A percentile compares a stretch with the other conserved stretches of the same genome.
Conservation (phyloP, 1,140 invertebrate genomes). For the Protaetia brevitarsis region DNA sequence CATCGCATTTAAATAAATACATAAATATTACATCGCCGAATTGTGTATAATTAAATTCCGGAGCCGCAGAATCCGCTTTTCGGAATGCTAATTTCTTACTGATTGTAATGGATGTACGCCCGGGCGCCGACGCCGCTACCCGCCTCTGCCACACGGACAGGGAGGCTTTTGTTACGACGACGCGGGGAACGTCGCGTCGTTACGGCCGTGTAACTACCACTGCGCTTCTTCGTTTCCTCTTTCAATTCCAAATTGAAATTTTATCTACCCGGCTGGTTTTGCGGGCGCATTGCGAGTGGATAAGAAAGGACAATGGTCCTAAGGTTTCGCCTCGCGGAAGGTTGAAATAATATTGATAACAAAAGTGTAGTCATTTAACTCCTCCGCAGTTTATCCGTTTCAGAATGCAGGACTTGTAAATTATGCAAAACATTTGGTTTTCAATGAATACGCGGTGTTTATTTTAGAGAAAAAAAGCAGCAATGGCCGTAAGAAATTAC, state of each 20-base stretch:
- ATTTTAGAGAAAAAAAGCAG: too few relatives aligned
- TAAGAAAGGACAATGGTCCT: neutral
- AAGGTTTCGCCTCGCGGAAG: neutral
- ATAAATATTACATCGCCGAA: constrained; percentile 51
- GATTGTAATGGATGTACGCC: constrained; percentile 46
- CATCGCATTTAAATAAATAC: constrained; percentile 52
- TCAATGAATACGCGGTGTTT: too few relatives aligned
- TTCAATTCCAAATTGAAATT: constrained; percentile 32
- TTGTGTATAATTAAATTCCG: constrained; percentile 50
- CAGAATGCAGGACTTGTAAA: too few relatives aligned
- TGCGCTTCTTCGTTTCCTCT: constrained; percentile 34
- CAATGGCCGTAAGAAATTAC: too few relatives aligned
- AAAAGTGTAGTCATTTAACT: too few relatives aligned
- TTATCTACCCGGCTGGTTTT: neutral
- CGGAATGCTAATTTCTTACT: constrained; percentile 47
- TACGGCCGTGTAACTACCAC: neutral
- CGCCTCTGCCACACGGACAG: constrained; percentile 33
- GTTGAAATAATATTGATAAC: neutral
- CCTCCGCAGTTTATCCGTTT: too few relatives aligned
- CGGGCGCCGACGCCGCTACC: too few relatives aligned
- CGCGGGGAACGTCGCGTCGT: neutral
- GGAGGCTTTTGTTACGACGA: constrained; percentile 34
- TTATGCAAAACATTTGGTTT: too few relatives aligned
- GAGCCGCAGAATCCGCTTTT: constrained; percentile 44
- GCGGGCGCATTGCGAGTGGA: neutral